These are phyloP conservation scores for Ictidomys tridecemlineatus DNA, from an alignment of 2,113 vertebrate species.

Conservation along the genomic window DNA sequence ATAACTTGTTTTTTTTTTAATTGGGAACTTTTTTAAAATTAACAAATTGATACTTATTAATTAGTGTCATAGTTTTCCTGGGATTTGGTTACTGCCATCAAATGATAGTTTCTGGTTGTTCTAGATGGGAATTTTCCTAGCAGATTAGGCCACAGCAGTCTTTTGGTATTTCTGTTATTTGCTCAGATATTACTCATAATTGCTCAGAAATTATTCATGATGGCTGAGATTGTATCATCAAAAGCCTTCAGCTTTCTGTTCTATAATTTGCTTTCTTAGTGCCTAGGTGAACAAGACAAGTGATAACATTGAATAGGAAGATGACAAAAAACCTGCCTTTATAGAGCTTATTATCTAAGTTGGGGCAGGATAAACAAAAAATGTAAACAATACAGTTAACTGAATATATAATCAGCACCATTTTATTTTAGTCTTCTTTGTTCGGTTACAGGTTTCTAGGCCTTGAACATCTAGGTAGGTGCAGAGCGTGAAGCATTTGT, in stretches of 20 bases:
- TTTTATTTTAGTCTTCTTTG: conserved; percentile 51
- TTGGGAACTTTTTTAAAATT: background rate
- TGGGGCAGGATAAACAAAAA: background rate
- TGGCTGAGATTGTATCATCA: conserved; percentile 20
- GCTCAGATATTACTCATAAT: conserved; percentile 7
- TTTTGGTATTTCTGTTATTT: conserved; percentile 7
- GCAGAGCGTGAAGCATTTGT: background rate
- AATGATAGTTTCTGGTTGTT: background rate
- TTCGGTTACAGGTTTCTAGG: background rate
- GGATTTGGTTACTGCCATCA: conserved; percentile 12
- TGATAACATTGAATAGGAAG: background rate
- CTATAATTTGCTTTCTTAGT: conserved; percentile 13
- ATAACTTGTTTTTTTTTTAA: background rate
- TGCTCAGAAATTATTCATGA: background rate
- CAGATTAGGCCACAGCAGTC: background rate
- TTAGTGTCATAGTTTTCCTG: conserved; percentile 48
- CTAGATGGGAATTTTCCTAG: conserved; percentile 9
- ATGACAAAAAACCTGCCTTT: conserved; percentile 2
- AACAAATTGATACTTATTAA: background rate
- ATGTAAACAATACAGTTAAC: background rate
- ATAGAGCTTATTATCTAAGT: background rate
- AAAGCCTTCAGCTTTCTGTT: background rate
- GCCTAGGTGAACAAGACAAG: background rate
- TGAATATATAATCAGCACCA: background rate
- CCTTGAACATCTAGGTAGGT: background rate